phyloP scores from a whole-genome alignment of 1,140 invertebrate species.

The Vanessa atalanta region DNA sequence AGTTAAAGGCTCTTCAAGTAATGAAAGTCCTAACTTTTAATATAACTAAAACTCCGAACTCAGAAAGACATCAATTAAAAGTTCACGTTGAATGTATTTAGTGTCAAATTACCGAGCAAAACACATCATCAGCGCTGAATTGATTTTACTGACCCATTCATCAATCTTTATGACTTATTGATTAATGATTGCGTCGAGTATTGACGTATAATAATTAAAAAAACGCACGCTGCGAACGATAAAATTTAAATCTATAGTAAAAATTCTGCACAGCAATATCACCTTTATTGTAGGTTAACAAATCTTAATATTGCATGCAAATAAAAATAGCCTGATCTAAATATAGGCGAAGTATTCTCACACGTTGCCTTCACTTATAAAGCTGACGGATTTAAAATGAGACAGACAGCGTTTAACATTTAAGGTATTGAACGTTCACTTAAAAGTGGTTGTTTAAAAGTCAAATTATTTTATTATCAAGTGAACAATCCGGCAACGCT shows the following conservation, averaged over 20 bases:
- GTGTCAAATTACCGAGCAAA: constrained; percentile 74
- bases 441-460: constrained; percentile 17
- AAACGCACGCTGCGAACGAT: constrained; percentile 18
- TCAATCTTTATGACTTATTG: constrained; percentile 76
- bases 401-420: neutral
- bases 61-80: constrained; percentile 48
- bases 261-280: constrained; percentile 6
- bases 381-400: constrained; percentile 16
- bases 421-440: neutral
- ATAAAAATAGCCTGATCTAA: constrained; percentile 1
- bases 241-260: neutral
- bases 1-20: constrained; percentile 33
- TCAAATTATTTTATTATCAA: constrained; percentile 62
- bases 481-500: constrained; percentile 48
- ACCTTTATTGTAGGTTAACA: neutral
- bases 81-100: constrained; percentile 57
- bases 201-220: constrained; percentile 75
- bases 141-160: constrained; percentile 69
- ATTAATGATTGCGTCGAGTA: constrained; percentile 67
- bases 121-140: constrained; percentile 69
- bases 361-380: neutral
- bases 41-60: constrained; percentile 34
- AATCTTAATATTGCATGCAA: neutral
- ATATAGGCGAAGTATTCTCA: constrained; percentile 9
- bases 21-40: constrained; percentile 43